These are phyloP conservation scores for Rhinogobio ventralis DNA, from an alignment of 2,797 vertebrate genomes.

Conservation along the genomic window DNA sequence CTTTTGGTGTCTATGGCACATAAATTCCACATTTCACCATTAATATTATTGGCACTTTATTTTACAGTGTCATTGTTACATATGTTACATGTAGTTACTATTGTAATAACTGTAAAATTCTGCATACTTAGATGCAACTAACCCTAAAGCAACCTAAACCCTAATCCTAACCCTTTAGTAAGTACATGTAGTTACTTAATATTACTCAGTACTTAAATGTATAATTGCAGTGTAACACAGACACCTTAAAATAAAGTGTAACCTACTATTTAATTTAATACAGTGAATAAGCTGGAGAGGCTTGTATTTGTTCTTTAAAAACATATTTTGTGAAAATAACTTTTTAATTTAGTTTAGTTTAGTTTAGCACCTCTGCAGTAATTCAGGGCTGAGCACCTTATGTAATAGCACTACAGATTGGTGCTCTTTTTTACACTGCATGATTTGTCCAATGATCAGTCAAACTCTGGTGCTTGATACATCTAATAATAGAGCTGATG, in stretches of 20 bases:
- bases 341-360: not conserved
- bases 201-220: too few species aligned
- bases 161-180: too few species aligned
- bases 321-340: not conserved
- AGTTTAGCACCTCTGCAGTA: not conserved
- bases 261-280: not conserved
- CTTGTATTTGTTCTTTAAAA: not conserved
- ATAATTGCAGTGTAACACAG: too few species aligned
- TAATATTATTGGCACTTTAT: not conserved
- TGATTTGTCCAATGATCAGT: conserved; percentile 9
- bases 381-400: conserved; percentile 16
- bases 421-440: not conserved
- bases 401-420: conserved; percentile 22
- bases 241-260: too few species aligned
- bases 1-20: not conserved
- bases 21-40: not conserved
- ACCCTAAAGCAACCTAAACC: too few species aligned
- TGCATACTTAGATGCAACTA: too few species aligned
- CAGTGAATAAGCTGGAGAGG: not conserved
- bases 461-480: not conserved
- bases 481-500: conserved; percentile 22
- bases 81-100: too few species aligned
- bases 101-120: too few species aligned
- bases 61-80: too few species aligned
- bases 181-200: too few species aligned